These are phyloP conservation scores for Cisticola juncidis DNA, from an alignment of 2,113 vertebrate species.

Conservation along the genomic window DNA sequence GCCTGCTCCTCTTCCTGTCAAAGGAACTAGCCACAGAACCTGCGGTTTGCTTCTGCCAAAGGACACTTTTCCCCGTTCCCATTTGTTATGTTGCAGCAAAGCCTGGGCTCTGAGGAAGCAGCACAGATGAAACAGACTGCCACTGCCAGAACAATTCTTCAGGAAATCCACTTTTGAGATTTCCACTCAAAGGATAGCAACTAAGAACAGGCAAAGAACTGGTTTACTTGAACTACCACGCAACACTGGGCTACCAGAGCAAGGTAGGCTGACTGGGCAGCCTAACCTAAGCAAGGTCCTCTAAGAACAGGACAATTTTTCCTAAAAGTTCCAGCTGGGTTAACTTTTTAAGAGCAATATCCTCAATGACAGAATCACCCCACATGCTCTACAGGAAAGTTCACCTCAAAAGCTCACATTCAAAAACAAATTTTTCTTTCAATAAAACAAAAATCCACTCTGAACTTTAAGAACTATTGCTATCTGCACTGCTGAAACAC, in stretches of 20 bases:
- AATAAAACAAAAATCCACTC: neutral
- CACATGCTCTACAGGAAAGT: neutral
- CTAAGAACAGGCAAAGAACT: neutral
- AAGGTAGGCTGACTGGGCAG: neutral
- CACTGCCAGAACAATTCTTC: neutral
- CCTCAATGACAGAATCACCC: neutral
- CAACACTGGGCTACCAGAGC: neutral
- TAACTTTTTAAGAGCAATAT: neutral
- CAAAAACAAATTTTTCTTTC: neutral
- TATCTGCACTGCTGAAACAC: neutral
- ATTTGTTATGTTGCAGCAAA: neutral
- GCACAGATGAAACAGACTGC: neutral
- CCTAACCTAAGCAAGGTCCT: neutral
- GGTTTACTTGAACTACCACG: neutral
- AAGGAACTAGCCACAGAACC: neutral
- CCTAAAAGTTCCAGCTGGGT: neutral
- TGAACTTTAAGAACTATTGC: neutral
- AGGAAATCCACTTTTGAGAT: neutral
- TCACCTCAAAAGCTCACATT: neutral
- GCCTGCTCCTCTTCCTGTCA: neutral
- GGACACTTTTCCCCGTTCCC: neutral
- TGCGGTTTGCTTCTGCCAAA: neutral
- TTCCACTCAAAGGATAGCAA: neutral
- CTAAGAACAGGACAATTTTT: neutral
- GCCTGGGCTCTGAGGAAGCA: neutral